These are phyloP conservation scores for Glyptemys insculpta DNA, from an alignment of 2,797 vertebrate genomes.

Conservation along the genomic window DNA sequence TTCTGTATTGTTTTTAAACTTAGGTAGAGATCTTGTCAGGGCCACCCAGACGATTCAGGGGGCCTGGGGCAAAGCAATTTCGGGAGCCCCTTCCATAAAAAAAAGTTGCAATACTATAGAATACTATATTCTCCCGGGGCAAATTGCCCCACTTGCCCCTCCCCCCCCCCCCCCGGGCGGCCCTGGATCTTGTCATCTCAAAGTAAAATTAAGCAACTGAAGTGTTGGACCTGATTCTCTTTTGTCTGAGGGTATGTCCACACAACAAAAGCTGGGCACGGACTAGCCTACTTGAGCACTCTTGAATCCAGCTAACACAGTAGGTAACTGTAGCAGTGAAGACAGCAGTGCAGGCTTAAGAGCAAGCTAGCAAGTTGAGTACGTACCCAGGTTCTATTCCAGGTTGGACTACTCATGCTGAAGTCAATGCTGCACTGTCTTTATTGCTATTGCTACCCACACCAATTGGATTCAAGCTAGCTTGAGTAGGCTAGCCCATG, in stretches of 20 bases:
- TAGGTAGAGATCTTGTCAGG: constrained; percentile 12
- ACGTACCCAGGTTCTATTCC: not conserved
- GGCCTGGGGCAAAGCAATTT: too few relatives aligned
- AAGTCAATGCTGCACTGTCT: not conserved
- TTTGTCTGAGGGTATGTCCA: not conserved
- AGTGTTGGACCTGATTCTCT: not conserved
- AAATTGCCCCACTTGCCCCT: too few relatives aligned
- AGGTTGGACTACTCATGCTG: not conserved
- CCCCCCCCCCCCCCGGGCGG: too few relatives aligned
- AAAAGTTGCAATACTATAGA: too few relatives aligned
- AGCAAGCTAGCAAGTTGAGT: not conserved
- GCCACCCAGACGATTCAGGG: too few relatives aligned
- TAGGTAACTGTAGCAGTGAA: not conserved
- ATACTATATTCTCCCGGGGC: too few relatives aligned
- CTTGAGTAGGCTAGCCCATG: not conserved
- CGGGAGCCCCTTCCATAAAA: too few relatives aligned
- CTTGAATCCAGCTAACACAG: not conserved
- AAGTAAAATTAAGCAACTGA: constrained; percentile 21
- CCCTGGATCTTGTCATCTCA: constrained; percentile 16
- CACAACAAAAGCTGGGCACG: not conserved
- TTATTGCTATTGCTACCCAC: not conserved
- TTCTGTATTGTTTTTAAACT: not conserved
- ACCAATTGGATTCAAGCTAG: not conserved
- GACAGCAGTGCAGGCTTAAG: not conserved
- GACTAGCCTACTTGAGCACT: not conserved